A percentile compares a stretch with the other conserved stretches of the same genome.
These are phyloP conservation scores for Scytalopus superciliaris DNA, from an alignment of 2,113 vertebrate genomes.

Conservation along the genomic window DNA sequence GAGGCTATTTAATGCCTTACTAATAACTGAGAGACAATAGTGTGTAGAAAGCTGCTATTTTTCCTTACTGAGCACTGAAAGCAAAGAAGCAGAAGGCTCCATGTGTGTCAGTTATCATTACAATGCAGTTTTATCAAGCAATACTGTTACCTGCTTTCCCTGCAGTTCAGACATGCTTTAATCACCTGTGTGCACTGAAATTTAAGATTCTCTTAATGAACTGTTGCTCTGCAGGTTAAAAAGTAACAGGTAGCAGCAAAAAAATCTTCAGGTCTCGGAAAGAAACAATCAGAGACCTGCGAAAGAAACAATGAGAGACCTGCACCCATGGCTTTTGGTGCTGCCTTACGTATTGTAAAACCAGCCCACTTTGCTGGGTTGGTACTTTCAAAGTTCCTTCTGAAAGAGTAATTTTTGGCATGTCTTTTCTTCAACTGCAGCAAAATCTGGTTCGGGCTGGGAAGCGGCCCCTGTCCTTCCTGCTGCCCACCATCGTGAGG, in stretches of 20 bases:
- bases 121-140: not conserved
- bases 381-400: not conserved
- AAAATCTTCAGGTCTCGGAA: not conserved
- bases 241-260: not conserved
- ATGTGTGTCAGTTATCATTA: not conserved
- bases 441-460: constrained; percentile 83
- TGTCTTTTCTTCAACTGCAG: constrained; percentile 64
- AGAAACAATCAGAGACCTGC: not conserved
- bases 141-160: not conserved
- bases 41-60: not conserved
- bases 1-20: not conserved
- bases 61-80: not conserved
- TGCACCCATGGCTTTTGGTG: not conserved
- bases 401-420: not conserved
- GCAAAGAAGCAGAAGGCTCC: not conserved
- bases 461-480: constrained; percentile 90
- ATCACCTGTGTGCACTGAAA: not conserved
- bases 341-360: not conserved
- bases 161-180: not conserved
- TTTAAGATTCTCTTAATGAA: not conserved
- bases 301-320: not conserved
- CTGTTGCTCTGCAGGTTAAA: not conserved
- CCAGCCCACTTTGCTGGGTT: not conserved
- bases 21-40: not conserved
- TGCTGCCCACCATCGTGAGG: constrained; percentile 90